Percentiles rank a stretch among this genome's conserved stretches.
These are phyloP conservation scores for Lucilia sericata DNA, from an alignment of 1,140 invertebrate species.

Conservation along the genomic window DNA sequence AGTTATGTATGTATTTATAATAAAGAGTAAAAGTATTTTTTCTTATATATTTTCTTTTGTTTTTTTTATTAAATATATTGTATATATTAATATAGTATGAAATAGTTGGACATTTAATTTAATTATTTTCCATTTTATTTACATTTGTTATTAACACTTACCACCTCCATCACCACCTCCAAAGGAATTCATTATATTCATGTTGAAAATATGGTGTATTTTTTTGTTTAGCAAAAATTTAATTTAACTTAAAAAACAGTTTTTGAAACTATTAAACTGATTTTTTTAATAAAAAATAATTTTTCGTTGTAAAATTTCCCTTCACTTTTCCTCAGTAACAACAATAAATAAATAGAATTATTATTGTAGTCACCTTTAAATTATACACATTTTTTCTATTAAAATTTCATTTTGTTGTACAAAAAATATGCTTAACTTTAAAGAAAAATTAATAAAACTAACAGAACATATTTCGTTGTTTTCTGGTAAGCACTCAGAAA, in stretches of 20 bases:
- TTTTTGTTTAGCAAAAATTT: slow-evolving; percentile 14
- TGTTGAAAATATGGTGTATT: slow-evolving; percentile 50
- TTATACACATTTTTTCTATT: slow-evolving; percentile 30
- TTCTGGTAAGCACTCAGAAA: not conserved
- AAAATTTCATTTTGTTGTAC: not conserved
- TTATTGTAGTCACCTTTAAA: slow-evolving; percentile 21
- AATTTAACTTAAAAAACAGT: not conserved
- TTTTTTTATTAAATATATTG: no score
- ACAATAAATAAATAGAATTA: not conserved
- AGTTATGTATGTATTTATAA: not conserved
- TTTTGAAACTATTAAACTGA: not conserved
- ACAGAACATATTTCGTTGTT: slow-evolving; percentile 7
- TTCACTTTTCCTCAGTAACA: not conserved
- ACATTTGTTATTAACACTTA: slow-evolving; percentile 52
- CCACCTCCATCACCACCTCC: slow-evolving; percentile 58
- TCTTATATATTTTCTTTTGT: not conserved
- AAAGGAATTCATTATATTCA: slow-evolving; percentile 66
- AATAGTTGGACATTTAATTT: not conserved
- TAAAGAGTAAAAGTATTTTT: slow-evolving; percentile 7
- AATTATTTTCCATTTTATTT: not conserved
- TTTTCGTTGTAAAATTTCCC: slow-evolving; percentile 36
- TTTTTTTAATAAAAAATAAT: slow-evolving; percentile 23
- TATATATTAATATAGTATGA: not conserved
- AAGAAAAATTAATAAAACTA: not conserved
- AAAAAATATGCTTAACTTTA: slow-evolving; percentile 20